Evolutionary conservation across 2,797 vertebrate species (phyloP).

Genomic region (Diplodus sargus): DNA sequence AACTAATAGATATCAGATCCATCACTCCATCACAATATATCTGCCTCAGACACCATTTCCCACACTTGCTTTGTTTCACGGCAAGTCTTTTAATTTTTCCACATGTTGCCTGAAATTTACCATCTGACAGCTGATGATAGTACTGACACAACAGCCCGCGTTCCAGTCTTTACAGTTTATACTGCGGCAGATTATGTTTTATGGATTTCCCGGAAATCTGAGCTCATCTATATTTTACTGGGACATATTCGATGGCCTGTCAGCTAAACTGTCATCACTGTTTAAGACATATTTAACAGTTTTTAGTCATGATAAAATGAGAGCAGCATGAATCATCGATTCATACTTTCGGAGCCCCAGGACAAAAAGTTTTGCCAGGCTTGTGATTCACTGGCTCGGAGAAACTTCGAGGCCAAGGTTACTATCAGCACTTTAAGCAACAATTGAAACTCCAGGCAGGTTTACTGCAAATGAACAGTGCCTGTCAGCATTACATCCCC

Average conservation of each 20-base stretch:
- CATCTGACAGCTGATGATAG: constrained; percentile 39
- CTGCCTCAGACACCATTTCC: constrained; percentile 49
- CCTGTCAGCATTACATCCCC: constrained; percentile 34
- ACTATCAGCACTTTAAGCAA: constrained; percentile 12
- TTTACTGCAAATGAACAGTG: constrained; percentile 4
- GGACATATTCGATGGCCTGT: neutral
- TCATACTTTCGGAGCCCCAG: constrained; percentile 1
- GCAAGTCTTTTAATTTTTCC: constrained; percentile 45
- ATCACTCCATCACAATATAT: constrained; percentile 69
- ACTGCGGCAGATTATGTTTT: constrained; percentile 29
- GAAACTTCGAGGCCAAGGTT: neutral
- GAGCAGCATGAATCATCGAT: neutral
- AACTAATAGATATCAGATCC: constrained; percentile 79
- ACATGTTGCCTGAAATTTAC: constrained; percentile 53
- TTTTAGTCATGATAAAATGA: neutral
- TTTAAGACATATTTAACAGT: neutral
- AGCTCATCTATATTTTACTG: constrained; percentile 9
- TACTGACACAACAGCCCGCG: constrained; percentile 42
- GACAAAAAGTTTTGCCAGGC: constrained; percentile 10
- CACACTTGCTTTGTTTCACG: constrained; percentile 43
- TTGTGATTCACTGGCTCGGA: neutral
- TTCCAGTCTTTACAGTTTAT: constrained; percentile 11
- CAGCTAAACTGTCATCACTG: neutral
- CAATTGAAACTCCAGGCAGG: constrained; percentile 28
- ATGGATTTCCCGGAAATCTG: constrained; percentile 43